phyloP scores from a whole-genome alignment of 2,797 vertebrate genomes.

The Mallotus villosus region DNA sequence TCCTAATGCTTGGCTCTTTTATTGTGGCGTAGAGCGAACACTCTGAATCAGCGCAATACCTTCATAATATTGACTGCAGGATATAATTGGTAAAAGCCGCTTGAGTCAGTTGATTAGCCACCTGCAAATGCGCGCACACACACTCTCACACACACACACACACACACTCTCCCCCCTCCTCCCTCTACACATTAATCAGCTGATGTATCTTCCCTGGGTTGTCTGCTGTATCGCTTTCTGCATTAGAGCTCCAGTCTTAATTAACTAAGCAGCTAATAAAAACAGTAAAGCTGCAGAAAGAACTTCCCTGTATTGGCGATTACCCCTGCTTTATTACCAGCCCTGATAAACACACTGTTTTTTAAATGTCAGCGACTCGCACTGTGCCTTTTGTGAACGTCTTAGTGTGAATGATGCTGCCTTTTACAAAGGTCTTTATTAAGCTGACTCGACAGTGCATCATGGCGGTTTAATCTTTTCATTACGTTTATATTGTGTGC shows the following conservation, averaged over 20 bases:
- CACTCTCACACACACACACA: conserved; percentile 10
- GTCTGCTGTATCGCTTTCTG: background rate
- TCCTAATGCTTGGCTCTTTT: background rate
- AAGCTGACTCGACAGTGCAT: background rate
- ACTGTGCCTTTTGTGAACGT: background rate
- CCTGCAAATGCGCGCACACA: background rate
- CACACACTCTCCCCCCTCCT: background rate
- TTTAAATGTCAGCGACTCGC: background rate
- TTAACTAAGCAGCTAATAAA: conserved; percentile 27
- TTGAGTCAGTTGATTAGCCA: conserved; percentile 28
- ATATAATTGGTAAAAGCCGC: conserved; percentile 31
- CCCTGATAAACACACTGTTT: background rate
- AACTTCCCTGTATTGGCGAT: background rate
- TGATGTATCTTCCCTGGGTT: background rate
- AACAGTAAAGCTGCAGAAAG: conserved; percentile 20
- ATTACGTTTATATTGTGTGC: conserved; percentile 1
- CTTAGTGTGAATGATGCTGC: background rate
- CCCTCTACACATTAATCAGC: conserved; percentile 1
- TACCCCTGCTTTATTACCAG: conserved; percentile 8
- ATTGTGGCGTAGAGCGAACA: background rate
- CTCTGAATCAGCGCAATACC: conserved; percentile 1
- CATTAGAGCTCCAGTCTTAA: conserved; percentile 24
- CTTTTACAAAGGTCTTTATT: background rate
- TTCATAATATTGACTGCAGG: conserved; percentile 32
- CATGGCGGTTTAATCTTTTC: conserved; percentile 2